Conservation (phyloP, 2,113 vertebrate species). For the Xenotilapia leptura region DNA sequence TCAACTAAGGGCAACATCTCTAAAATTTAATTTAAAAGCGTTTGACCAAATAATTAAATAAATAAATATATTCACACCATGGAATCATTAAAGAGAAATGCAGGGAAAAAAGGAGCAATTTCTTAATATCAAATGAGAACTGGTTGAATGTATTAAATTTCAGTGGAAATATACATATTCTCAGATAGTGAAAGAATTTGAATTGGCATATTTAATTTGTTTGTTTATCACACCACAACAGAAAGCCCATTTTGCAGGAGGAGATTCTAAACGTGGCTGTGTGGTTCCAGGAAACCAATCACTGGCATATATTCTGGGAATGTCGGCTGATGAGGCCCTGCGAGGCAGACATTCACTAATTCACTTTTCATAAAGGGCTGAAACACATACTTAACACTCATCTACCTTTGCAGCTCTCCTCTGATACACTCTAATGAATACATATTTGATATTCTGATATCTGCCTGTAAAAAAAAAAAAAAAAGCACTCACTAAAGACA, state of each 20-base stretch:
- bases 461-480: neutral
- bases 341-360: neutral
- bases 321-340: neutral
- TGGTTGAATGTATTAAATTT: neutral
- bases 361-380: neutral
- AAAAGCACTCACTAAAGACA: neutral
- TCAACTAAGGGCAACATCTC: neutral
- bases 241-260: neutral
- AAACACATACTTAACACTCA: neutral
- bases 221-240: neutral
- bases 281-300: neutral
- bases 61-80: neutral
- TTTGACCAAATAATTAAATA: neutral
- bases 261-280: neutral
- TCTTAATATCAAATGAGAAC: neutral
- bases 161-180: fast-evolving
- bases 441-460: neutral
- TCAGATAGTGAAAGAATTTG: fast-evolving
- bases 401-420: neutral
- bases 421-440: neutral
- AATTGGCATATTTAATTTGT: neutral
- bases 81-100: neutral
- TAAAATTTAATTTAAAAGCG: neutral
- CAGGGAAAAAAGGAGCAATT: neutral
- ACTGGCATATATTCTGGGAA: neutral